Evolutionary conservation across 2,797 vertebrate genomes (phyloP).

Genomic region (Buceros bicornis): DNA sequence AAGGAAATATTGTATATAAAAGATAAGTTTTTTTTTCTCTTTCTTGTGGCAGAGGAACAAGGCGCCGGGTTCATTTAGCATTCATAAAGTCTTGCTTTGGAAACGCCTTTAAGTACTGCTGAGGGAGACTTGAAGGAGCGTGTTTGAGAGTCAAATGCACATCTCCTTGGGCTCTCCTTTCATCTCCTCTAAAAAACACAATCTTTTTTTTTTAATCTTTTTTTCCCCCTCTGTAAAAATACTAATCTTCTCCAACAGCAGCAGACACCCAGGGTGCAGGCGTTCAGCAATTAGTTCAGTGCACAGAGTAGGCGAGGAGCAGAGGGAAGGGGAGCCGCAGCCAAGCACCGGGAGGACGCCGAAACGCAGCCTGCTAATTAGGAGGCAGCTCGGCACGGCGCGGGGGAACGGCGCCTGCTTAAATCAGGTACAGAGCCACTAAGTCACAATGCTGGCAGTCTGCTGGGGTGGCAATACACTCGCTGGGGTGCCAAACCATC

Average conservation of each 20-base stretch:
- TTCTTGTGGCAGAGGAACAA: conserved; percentile 76
- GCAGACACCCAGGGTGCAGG: conserved; percentile 66
- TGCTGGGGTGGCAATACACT: fast-evolving
- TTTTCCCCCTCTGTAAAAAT: conserved; percentile 47
- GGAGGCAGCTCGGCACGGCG: neutral
- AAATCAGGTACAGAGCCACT: neutral
- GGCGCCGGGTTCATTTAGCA: conserved; percentile 80
- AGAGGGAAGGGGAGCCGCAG: conserved; percentile 16
- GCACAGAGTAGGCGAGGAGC: conserved; percentile 39
- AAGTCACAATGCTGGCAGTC: fast-evolving
- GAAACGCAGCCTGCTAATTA: conserved; percentile 34
- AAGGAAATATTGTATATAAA: conserved; percentile 79
- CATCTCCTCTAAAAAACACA: conserved; percentile 81
- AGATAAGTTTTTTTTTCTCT: conserved; percentile 54
- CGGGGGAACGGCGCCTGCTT: neutral
- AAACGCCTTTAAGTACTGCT: conserved; percentile 81
- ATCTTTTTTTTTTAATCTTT: conserved; percentile 54
- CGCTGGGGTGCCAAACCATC: neutral
- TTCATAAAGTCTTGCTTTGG: conserved; percentile 83
- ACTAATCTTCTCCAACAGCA: conserved; percentile 74
- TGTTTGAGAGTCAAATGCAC: conserved; percentile 81
- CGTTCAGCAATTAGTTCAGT: conserved; percentile 70
- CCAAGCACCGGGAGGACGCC: neutral
- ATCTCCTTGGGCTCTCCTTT: conserved; percentile 82
- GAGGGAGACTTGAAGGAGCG: conserved; percentile 79